These are phyloP conservation scores for Nebria brevicollis DNA, from an alignment of 2,888 invertebrate species.

Conservation along the genomic window DNA sequence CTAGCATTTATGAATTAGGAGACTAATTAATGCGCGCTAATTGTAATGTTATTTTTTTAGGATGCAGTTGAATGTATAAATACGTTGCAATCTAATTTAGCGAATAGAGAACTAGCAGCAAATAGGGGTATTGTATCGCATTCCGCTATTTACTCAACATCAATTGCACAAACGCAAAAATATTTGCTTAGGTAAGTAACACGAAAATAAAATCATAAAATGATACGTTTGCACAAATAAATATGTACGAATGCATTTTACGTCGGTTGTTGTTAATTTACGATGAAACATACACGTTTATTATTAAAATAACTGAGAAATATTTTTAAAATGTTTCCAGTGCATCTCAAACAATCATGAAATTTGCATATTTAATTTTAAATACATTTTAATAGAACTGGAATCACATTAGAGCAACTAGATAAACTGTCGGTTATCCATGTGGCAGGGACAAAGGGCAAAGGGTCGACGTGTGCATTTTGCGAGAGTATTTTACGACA, in stretches of 20 bases:
- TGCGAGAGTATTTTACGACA: slow-evolving; percentile 87
- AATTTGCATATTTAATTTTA: neutral
- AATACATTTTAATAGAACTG: slow-evolving; percentile 65
- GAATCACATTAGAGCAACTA: slow-evolving; percentile 72
- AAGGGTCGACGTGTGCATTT: slow-evolving; percentile 95
- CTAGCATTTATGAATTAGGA: neutral
- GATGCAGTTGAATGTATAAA: slow-evolving; percentile 76
- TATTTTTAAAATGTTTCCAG: neutral
- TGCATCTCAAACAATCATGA: neutral
- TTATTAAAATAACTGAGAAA: neutral
- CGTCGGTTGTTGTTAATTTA: neutral
- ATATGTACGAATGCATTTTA: neutral
- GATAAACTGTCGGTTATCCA: slow-evolving; percentile 88
- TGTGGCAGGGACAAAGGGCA: slow-evolving; percentile 97
- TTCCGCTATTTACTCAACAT: slow-evolving; percentile 51
- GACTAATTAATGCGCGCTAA: neutral
- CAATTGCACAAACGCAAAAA: slow-evolving; percentile 64
- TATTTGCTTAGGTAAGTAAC: slow-evolving; percentile 65
- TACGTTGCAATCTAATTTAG: slow-evolving; percentile 77
- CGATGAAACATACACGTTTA: neutral
- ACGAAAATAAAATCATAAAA: neutral
- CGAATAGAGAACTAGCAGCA: slow-evolving; percentile 66
- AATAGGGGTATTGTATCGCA: slow-evolving; percentile 61
- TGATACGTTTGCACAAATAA: neutral
- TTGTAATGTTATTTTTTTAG: slow-evolving; percentile 62